phyloP scores from a whole-genome alignment of 2,797 vertebrate species.

The Kryptolebias ocellatus region DNA sequence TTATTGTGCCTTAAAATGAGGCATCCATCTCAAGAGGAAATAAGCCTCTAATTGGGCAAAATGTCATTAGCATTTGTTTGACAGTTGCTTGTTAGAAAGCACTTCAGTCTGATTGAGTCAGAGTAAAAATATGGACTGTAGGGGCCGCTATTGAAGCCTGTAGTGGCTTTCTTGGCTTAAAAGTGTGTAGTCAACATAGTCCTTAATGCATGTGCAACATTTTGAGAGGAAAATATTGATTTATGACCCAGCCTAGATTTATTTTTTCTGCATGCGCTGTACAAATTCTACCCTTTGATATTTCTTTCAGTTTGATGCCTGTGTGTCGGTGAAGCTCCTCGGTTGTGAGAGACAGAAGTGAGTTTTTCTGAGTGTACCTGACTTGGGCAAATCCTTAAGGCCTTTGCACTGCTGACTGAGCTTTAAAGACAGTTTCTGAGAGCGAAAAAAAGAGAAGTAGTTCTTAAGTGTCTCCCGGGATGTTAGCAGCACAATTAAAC shows the following conservation, averaged over 20 bases:
- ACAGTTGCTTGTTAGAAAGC: conserved; percentile 9
- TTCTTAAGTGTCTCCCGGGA: conserved; percentile 63
- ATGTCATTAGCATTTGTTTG: conserved; percentile 23
- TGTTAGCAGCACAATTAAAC: conserved; percentile 77
- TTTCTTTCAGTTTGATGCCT: conserved; percentile 12
- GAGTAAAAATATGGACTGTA: not conserved
- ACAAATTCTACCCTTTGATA: conserved; percentile 8
- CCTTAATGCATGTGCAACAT: not conserved
- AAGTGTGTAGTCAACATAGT: not conserved
- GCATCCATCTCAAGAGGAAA: conserved; percentile 11
- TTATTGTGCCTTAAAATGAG: conserved; percentile 12
- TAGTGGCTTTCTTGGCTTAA: conserved; percentile 4
- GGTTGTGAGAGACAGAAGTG: conserved; percentile 1
- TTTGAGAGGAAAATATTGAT: conserved; percentile 5
- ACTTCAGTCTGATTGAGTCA: conserved; percentile 20
- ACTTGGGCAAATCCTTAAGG: conserved; percentile 48
- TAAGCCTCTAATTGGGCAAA: conserved; percentile 30
- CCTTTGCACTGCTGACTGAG: conserved; percentile 61
- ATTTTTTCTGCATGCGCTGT: not conserved
- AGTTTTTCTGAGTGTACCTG: conserved; percentile 32
- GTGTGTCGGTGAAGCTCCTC: conserved; percentile 12
- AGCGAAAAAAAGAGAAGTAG: conserved; percentile 40
- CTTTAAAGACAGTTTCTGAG: conserved; percentile 57
- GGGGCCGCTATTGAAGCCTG: not conserved
- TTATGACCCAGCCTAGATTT: not conserved